Conservation (phyloP, 1,140 invertebrate genomes). For the Lineus longissimus region DNA sequence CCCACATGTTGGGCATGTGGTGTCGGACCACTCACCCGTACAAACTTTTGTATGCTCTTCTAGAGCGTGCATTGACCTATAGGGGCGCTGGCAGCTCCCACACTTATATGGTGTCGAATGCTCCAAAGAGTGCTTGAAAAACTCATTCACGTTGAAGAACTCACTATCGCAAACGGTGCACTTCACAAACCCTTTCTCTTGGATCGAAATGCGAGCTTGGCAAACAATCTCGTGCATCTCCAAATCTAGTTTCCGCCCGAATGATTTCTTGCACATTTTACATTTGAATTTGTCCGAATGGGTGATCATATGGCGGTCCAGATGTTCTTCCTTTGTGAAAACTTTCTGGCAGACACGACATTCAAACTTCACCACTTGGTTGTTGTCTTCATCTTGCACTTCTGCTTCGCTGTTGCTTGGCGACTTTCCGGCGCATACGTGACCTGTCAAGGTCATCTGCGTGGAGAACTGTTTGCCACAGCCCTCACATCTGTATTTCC, state of each 20-base stretch:
- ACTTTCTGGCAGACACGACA: constrained; percentile 39
- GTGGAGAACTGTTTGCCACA: constrained; percentile 49
- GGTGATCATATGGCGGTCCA: constrained; percentile 33
- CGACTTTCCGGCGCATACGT: constrained; percentile 32
- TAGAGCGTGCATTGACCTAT: neutral
- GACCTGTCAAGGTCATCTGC: constrained; percentile 36
- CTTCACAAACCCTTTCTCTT: constrained; percentile 19
- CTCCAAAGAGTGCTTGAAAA: neutral
- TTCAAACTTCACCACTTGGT: constrained; percentile 18
- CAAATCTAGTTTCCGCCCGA: constrained; percentile 19
- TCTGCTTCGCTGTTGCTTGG: neutral
- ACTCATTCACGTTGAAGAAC: constrained; percentile 7
- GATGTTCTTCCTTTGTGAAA: constrained; percentile 37
- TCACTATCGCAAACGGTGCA: constrained; percentile 27
- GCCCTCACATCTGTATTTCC: constrained; percentile 47
- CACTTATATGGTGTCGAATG: neutral
- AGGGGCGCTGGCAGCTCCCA: neutral
- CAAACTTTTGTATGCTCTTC: neutral
- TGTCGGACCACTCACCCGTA: neutral
- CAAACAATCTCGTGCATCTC: neutral
- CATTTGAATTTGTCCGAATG: constrained; percentile 33
- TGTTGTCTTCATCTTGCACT: neutral
- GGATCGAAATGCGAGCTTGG: neutral
- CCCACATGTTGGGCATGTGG: constrained; percentile 8
- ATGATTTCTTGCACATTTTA: constrained; percentile 25